Conservation (phyloP, 2,797 vertebrate genomes). For the Alca torda region DNA sequence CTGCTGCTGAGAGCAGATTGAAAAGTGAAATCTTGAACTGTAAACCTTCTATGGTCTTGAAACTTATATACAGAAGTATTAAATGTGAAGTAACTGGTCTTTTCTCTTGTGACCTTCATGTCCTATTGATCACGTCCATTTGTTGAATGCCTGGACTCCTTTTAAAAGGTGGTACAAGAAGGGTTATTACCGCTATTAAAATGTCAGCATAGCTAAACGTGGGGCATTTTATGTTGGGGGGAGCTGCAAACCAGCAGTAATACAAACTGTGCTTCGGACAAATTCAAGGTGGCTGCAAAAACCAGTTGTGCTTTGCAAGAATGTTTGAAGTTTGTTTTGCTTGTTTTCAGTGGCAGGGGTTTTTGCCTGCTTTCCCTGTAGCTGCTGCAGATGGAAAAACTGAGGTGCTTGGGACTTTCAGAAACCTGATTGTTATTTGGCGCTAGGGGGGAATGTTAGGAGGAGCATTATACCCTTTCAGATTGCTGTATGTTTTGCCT, state of each 20-base stretch:
- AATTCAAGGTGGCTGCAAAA: neutral
- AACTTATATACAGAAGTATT: neutral
- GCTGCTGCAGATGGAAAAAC: neutral
- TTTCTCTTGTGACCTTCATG: accelerated
- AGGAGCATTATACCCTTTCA: neutral
- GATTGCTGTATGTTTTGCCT: neutral
- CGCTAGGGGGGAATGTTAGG: neutral
- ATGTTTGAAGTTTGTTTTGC: neutral
- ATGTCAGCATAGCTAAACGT: neutral
- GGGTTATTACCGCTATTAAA: neutral
- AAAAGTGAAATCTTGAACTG: neutral
- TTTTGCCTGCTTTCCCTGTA: neutral
- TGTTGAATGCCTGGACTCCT: neutral
- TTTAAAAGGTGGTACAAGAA: neutral
- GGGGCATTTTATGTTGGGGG: accelerated
- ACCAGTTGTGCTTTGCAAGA: neutral
- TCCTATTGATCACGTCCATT: neutral
- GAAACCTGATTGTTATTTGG: neutral
- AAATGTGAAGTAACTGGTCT: neutral
- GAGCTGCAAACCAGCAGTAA: neutral
- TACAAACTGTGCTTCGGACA: neutral
- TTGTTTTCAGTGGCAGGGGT: neutral
- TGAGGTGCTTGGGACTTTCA: neutral
- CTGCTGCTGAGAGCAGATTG: neutral
- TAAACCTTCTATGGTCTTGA: neutral